Conservation (phyloP, 2,888 invertebrate species). For the Tenodera sinensis region DNA sequence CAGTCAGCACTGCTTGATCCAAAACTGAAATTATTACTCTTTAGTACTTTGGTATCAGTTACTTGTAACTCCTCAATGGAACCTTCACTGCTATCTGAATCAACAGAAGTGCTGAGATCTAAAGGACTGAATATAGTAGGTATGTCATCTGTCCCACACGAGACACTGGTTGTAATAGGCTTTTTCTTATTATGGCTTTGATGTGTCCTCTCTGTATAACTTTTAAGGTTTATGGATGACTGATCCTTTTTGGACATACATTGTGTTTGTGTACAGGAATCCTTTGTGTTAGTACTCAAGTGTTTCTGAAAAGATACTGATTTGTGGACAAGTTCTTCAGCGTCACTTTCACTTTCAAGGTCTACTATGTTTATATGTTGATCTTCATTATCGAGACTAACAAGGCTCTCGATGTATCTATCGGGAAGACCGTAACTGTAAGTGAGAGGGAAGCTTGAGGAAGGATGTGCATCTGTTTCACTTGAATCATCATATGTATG, state of each 20-base stretch:
- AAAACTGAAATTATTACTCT: background rate
- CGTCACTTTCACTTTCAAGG: background rate
- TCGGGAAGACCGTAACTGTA: background rate
- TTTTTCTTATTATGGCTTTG: background rate
- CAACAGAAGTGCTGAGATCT: background rate
- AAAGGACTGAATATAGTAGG: background rate
- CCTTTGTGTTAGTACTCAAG: background rate
- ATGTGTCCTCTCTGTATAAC: background rate
- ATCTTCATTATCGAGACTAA: background rate
- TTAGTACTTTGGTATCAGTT: background rate
- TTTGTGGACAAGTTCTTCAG: background rate
- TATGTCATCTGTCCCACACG: background rate
- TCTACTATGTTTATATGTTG: background rate
- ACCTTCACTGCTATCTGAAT: background rate
- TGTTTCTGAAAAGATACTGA: background rate
- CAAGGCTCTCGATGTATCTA: background rate
- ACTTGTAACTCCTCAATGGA: background rate
- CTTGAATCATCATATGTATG: too few species aligned
- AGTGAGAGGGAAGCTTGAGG: background rate
- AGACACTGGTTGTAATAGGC: background rate
- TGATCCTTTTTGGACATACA: too few species aligned
- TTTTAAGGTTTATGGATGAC: background rate
- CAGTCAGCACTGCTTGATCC: background rate
- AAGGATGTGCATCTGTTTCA: background rate
- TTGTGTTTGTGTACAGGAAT: background rate